These are phyloP conservation scores for Drosophila eugracilis DNA, from an alignment of 1,140 invertebrate species.

Conservation along the genomic window DNA sequence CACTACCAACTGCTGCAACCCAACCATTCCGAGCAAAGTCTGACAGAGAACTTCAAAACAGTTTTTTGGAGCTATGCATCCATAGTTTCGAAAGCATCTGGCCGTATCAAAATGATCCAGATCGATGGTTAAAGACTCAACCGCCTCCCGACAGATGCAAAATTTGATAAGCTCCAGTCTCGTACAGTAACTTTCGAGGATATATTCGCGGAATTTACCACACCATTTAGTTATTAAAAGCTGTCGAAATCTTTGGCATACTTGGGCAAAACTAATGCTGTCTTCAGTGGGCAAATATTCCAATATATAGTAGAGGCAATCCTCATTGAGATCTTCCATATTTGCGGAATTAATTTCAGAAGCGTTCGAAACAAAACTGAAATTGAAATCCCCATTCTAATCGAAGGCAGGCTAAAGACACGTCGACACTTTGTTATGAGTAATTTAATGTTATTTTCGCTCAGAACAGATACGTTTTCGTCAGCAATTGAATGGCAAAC, in stretches of 20 bases:
- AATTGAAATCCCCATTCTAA: constrained; percentile 7
- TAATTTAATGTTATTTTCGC: constrained; percentile 39
- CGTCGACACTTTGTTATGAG: constrained; percentile 43
- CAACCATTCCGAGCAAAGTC: constrained; percentile 37
- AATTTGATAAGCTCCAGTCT: constrained; percentile 35
- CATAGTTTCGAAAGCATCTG: not conserved
- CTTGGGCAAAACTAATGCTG: constrained; percentile 41
- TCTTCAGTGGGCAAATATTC: constrained; percentile 26
- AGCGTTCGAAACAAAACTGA: constrained; percentile 14
- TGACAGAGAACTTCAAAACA: constrained; percentile 37
- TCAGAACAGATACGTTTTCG: constrained; percentile 34
- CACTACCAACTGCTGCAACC: constrained; percentile 24
- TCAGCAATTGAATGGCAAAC: constrained; percentile 14
- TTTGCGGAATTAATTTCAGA: constrained; percentile 31
- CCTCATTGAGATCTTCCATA: constrained; percentile 47
- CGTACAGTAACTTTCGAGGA: constrained; percentile 9
- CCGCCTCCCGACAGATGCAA: constrained; percentile 46
- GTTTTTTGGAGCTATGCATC: constrained; percentile 14
- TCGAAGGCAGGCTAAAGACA: constrained; percentile 24
- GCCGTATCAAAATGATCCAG: constrained; percentile 39
- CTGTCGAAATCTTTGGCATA: constrained; percentile 51
- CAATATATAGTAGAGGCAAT: constrained; percentile 51
- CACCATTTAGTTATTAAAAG: constrained; percentile 21
- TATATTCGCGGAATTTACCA: constrained; percentile 25
- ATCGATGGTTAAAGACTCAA: constrained; percentile 44